These are phyloP conservation scores for Sus scrofa DNA, from an alignment of 2,113 vertebrate species.

Conservation along the genomic window T2T-Sscrofa CM000823.6:46546001-46546500, in stretches of 20 bases:
- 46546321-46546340: neutral
- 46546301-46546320: neutral
- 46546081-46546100: conserved; percentile 79
- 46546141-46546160: neutral
- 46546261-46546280: neutral
- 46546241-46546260: neutral
- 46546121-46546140: conserved; percentile 7
- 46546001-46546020: conserved; percentile 61
- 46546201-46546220: neutral
- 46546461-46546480: neutral
- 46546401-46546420: neutral
- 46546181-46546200: neutral
- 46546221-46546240: neutral
- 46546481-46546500: too few relatives aligned
- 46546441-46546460: neutral
- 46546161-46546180: neutral
- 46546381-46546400: neutral
- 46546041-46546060: conserved; percentile 86
- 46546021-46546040: conserved; percentile 89
- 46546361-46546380: neutral
- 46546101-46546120: conserved; percentile 57
- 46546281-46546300: neutral
- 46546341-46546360: neutral
- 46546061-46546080: conserved; percentile 74
- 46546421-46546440: neutral